Conservation (phyloP, 2,888 invertebrate genomes). For the Ctena decussata region DNA sequence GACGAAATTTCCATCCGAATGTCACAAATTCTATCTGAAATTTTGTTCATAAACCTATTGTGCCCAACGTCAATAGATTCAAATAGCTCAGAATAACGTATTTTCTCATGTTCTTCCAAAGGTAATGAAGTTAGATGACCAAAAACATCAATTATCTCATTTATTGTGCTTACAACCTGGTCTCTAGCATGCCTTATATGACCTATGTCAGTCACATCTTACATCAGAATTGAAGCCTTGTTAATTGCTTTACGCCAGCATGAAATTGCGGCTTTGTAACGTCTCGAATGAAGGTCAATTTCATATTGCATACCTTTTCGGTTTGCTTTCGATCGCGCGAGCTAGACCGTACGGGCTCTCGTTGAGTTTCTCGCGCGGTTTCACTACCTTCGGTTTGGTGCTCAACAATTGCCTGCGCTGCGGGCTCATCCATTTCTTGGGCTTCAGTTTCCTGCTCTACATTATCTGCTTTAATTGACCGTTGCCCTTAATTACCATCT, state of each 20-base stretch:
- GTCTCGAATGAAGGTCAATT: not conserved
- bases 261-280: not conserved
- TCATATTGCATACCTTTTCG: not conserved
- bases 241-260: not conserved
- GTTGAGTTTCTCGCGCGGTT: not conserved
- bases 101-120: not conserved
- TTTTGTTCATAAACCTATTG: not conserved
- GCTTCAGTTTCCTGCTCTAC: not conserved
- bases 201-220: not conserved
- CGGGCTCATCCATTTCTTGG: not conserved
- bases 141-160: not conserved
- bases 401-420: not conserved
- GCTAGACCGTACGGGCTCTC: not conserved
- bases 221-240: not conserved
- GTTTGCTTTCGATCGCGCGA: not conserved
- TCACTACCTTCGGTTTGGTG: not conserved
- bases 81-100: not conserved
- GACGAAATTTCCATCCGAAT: not conserved
- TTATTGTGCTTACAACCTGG: not conserved
- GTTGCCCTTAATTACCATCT: not conserved
- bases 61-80: not conserved
- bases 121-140: not conserved
- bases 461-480: not conserved
- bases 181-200: not conserved
- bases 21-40: not conserved